Evolutionary conservation across 37 sponge, comb jelly and placozoan genomes (phyloP).

Genomic region (Eunapius fragilis): DNA sequence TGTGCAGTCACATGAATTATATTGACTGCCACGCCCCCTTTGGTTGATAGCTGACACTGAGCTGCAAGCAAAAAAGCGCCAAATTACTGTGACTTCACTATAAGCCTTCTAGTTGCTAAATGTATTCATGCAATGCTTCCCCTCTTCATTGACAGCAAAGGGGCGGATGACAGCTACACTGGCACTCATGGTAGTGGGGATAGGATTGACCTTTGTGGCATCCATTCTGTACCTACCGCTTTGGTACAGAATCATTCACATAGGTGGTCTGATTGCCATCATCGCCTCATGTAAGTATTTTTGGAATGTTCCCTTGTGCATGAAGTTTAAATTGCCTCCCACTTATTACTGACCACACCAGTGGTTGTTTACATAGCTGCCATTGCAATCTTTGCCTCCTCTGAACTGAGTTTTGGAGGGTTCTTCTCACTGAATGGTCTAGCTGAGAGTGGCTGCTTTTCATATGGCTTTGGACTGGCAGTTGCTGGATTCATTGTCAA

Average conservation of each 20-base stretch:
- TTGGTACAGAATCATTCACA: slow-evolving; percentile 29
- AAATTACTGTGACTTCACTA: slow-evolving; percentile 6
- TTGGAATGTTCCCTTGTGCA: not conserved
- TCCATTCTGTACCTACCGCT: slow-evolving; percentile 53
- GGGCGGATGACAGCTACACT: slow-evolving; percentile 34
- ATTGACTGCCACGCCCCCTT: not conserved
- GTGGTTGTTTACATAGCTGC: slow-evolving; percentile 52
- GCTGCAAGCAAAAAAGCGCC: not conserved
- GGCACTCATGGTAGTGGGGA: slow-evolving; percentile 60
- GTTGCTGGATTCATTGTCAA: slow-evolving; percentile 67
- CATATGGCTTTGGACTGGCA: slow-evolving; percentile 79
- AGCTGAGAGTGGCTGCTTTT: slow-evolving; percentile 58
- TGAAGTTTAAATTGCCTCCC: slow-evolving; percentile 7
- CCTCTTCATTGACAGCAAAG: slow-evolving; percentile 47
- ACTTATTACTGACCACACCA: slow-evolving; percentile 1
- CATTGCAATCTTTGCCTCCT: slow-evolving; percentile 42
- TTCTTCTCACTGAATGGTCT: slow-evolving; percentile 79
- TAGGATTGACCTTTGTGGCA: slow-evolving; percentile 51
- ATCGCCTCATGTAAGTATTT: slow-evolving; percentile 23
- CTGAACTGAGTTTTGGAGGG: slow-evolving; percentile 60
- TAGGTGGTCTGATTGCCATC: slow-evolving; percentile 43
- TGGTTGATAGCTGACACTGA: not conserved
- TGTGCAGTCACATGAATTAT: not conserved
- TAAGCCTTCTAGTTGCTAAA: not conserved
- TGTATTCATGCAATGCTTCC: not conserved